Evolutionary conservation across 2,888 invertebrate species (phyloP).

Genomic region (Athalia rosae): DNA sequence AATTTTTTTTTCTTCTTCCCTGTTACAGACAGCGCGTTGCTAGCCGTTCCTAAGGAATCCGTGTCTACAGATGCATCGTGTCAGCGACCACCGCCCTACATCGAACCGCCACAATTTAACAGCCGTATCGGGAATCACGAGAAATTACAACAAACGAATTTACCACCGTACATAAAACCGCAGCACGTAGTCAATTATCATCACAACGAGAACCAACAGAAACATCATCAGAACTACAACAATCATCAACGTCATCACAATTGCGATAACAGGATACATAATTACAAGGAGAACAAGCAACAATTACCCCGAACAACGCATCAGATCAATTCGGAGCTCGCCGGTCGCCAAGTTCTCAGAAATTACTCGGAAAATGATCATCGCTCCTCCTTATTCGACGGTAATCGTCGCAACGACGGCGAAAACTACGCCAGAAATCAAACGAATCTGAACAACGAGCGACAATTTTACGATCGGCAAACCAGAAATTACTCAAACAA

Average conservation of each 20-base stretch:
- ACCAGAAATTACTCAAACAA: neutral
- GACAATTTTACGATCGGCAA: neutral
- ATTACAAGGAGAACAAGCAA: slow-evolving; percentile 25
- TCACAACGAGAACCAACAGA: neutral
- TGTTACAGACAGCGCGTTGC: slow-evolving; percentile 69
- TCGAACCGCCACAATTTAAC: slow-evolving; percentile 62
- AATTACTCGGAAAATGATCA: slow-evolving; percentile 12
- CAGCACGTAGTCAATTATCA: neutral
- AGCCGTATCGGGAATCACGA: slow-evolving; percentile 18
- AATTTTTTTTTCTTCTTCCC: slow-evolving; percentile 31
- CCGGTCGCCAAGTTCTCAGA: slow-evolving; percentile 1
- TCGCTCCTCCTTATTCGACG: neutral
- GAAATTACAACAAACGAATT: neutral
- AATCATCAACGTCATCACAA: slow-evolving; percentile 5
- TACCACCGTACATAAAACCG: slow-evolving; percentile 10
- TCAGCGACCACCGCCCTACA: slow-evolving; percentile 63
- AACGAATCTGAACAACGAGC: neutral
- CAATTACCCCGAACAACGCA: neutral
- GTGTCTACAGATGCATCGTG: slow-evolving; percentile 54
- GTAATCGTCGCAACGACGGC: neutral
- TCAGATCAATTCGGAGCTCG: neutral
- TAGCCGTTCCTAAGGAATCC: slow-evolving; percentile 61
- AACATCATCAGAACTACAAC: neutral
- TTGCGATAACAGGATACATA: slow-evolving; percentile 4
- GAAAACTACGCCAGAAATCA: neutral